phyloP scores from a whole-genome alignment of 2,888 invertebrate species.

The Dascillus cervinus region DNA sequence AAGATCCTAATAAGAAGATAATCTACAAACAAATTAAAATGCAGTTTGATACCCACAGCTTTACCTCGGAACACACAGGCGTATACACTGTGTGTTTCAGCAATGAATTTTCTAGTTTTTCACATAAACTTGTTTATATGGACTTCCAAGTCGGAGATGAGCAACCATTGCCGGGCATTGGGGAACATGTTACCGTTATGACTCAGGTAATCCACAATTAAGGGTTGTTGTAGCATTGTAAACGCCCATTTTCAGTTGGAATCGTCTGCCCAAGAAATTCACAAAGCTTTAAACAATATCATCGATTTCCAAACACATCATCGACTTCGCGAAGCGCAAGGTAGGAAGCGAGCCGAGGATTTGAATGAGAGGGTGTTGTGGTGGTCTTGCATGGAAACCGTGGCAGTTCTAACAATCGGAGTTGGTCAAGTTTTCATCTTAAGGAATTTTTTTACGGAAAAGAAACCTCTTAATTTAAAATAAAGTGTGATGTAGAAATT shows the following conservation, averaged over 20 bases:
- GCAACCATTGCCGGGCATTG: slow-evolving; percentile 71
- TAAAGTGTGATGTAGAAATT: too few species aligned
- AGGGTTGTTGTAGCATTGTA: slow-evolving; percentile 4
- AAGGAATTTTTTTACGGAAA: slow-evolving; percentile 85
- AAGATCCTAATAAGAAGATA: slow-evolving; percentile 79
- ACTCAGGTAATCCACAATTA: slow-evolving; percentile 60
- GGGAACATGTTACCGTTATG: slow-evolving; percentile 85
- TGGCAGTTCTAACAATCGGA: slow-evolving; percentile 77
- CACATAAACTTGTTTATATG: slow-evolving; percentile 97
- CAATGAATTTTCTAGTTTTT: slow-evolving; percentile 98
- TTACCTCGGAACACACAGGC: slow-evolving; percentile 65
- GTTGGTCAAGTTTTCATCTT: slow-evolving; percentile 85
- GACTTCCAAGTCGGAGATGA: slow-evolving; percentile 96
- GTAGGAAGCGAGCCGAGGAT: slow-evolving; percentile 92
- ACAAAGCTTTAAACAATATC: slow-evolving; percentile 79
- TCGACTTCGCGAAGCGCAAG: slow-evolving; percentile 87
- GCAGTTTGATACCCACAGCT: slow-evolving; percentile 92
- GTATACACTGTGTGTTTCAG: slow-evolving; percentile 90
- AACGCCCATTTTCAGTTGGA: slow-evolving; percentile 92
- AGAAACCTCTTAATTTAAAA: slow-evolving; percentile 40
- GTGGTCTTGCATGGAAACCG: slow-evolving; percentile 89
- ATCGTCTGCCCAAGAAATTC: slow-evolving; percentile 81
- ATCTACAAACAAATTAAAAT: slow-evolving; percentile 89
- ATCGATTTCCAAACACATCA: slow-evolving; percentile 97
- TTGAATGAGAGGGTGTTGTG: slow-evolving; percentile 87